Evolutionary conservation across 2,113 vertebrate genomes (phyloP).

Genomic region (Passer domesticus): DNA sequence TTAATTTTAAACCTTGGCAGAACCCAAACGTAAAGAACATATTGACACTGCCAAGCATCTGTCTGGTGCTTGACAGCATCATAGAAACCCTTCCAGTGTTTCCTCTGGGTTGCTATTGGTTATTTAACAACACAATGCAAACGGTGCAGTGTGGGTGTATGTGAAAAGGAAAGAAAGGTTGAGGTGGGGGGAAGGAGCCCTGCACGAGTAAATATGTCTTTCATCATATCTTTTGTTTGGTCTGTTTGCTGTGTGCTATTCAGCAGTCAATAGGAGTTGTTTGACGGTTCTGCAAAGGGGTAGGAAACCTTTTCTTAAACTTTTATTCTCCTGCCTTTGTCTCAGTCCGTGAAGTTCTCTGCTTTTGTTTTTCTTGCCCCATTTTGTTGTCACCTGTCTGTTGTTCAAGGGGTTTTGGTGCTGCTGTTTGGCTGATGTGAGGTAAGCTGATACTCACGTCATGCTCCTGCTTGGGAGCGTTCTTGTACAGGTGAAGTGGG

Average conservation of each 20-base stretch:
- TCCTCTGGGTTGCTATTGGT: constrained; percentile 64
- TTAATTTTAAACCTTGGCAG: constrained; percentile 25
- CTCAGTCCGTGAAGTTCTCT: constrained; percentile 60
- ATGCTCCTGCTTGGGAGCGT: not conserved
- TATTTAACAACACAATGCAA: constrained; percentile 73
- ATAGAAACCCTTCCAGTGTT: constrained; percentile 47
- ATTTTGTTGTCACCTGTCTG: constrained; percentile 22
- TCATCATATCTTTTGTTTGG: constrained; percentile 74
- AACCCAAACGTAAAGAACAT: not conserved
- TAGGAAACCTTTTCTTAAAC: constrained; percentile 65
- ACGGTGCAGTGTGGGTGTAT: constrained; percentile 62
- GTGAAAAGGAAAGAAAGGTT: constrained; percentile 65
- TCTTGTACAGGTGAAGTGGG: constrained; percentile 32
- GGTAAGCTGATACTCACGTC: not conserved
- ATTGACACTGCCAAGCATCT: constrained; percentile 52
- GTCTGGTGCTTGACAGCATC: constrained; percentile 65
- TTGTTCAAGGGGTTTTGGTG: not conserved
- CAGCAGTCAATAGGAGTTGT: constrained; percentile 64
- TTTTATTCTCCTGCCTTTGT: constrained; percentile 54
- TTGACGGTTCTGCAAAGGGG: constrained; percentile 60
- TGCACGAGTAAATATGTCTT: constrained; percentile 70
- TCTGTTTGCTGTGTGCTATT: constrained; percentile 74
- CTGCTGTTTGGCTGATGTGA: not conserved
- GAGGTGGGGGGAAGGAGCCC: constrained; percentile 53
- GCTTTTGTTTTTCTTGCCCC: constrained; percentile 14